Conservation (phyloP, 2,888 invertebrate genomes). For the Ectemnius lituratus region DNA sequence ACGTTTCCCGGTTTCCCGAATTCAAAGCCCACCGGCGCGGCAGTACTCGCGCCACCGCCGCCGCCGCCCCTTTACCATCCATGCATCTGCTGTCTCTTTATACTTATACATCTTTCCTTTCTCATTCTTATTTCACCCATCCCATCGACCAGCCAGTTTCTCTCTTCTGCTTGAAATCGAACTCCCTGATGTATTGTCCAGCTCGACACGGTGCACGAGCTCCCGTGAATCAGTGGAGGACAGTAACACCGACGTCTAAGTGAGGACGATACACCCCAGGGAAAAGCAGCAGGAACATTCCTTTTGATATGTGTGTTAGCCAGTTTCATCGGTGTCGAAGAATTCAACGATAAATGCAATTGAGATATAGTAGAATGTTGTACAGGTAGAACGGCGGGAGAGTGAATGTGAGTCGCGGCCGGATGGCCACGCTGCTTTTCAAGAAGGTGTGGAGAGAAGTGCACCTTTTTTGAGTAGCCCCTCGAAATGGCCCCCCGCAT, state of each 20-base stretch:
- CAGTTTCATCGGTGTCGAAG: background rate
- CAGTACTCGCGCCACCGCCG: background rate
- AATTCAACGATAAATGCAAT: background rate
- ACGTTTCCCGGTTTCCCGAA: slow-evolving; percentile 45
- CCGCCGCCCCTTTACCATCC: background rate
- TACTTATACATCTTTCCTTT: slow-evolving; percentile 65
- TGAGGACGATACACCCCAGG: background rate
- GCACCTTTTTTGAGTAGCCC: slow-evolving; percentile 16
- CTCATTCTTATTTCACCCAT: slow-evolving; percentile 55
- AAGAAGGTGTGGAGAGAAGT: background rate
- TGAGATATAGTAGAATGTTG: background rate
- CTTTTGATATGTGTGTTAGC: background rate
- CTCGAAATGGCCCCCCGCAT: slow-evolving; percentile 38
- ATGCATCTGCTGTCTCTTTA: slow-evolving; percentile 38
- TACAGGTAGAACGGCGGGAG: background rate
- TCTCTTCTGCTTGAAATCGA: slow-evolving; percentile 55
- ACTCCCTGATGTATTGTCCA: slow-evolving; percentile 55
- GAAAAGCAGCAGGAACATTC: slow-evolving; percentile 6
- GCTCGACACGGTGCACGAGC: background rate
- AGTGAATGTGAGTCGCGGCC: background rate
- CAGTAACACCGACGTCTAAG: background rate
- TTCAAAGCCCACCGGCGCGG: slow-evolving; percentile 11
- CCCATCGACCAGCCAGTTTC: slow-evolving; percentile 51
- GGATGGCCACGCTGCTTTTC: background rate
- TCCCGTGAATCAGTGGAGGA: too few relatives aligned